Evolutionary conservation across 1,140 invertebrate species (phyloP).

Genomic region (Camponotus pennsylvanicus): DNA sequence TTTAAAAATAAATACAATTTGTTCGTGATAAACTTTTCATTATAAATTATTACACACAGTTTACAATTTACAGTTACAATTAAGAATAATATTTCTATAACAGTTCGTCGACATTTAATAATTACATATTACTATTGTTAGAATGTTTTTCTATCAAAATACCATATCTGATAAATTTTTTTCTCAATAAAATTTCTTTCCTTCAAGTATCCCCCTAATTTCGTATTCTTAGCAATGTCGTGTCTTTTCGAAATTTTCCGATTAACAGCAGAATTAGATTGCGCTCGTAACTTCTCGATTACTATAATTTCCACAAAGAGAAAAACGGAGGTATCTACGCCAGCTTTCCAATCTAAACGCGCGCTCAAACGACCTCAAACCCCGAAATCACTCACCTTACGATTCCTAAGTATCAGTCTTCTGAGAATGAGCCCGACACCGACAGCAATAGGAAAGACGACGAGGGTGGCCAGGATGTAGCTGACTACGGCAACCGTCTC

Average conservation of each 20-base stretch:
- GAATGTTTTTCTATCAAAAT: not conserved
- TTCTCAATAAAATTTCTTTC: not conserved
- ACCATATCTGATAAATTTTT: not conserved
- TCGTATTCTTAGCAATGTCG: not conserved
- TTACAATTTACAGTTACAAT: no score
- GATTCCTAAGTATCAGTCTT: slow-evolving; percentile 86
- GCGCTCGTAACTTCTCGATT: not conserved
- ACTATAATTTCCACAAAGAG: not conserved
- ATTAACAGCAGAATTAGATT: slow-evolving; percentile 28
- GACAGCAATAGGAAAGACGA: slow-evolving; percentile 85
- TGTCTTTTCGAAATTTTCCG: not conserved
- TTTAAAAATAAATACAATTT: not conserved
- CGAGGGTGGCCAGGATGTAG: slow-evolving; percentile 84
- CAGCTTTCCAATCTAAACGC: slow-evolving; percentile 48
- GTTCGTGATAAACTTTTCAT: not conserved
- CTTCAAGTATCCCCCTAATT: not conserved
- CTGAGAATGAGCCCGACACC: slow-evolving; percentile 85
- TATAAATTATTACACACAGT: not conserved
- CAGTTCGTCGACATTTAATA: not conserved
- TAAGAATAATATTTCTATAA: not conserved
- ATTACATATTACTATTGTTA: not conserved
- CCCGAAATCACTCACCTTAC: slow-evolving; percentile 83
- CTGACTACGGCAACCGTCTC: slow-evolving; percentile 85
- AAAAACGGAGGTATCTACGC: slow-evolving; percentile 38
- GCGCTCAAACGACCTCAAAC: slow-evolving; percentile 29